These are phyloP conservation scores for Tylochromis polylepis DNA, from an alignment of 2,113 vertebrate genomes.

Conservation along the genomic window DNA sequence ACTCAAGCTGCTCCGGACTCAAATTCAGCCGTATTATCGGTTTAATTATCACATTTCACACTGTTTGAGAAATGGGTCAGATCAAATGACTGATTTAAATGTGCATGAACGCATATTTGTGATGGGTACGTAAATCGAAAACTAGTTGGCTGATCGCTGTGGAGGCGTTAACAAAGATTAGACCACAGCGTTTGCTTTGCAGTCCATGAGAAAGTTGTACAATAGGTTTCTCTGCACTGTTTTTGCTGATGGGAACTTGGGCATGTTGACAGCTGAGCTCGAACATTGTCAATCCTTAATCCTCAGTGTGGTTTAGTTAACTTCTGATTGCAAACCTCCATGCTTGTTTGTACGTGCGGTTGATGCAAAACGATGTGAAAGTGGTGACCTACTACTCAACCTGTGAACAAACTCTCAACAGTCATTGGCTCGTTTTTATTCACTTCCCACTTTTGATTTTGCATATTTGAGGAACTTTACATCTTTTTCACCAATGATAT, in stretches of 20 bases:
- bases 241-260: not conserved
- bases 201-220: not conserved
- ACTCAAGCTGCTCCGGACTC: not conserved
- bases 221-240: not conserved
- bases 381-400: constrained; percentile 22
- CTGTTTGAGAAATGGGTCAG: rapidly evolving
- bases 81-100: not conserved
- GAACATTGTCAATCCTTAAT: not conserved
- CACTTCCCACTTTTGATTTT: not conserved
- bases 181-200: not conserved
- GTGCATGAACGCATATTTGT: not conserved
- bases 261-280: not conserved
- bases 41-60: not conserved
- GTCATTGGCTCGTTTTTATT: not conserved
- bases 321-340: not conserved
- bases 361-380: constrained; percentile 22
- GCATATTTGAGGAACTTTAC: not conserved
- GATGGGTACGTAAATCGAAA: not conserved
- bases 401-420: not conserved
- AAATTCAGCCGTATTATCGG: not conserved
- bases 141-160: not conserved
- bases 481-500: not conserved
- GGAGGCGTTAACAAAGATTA: not conserved
- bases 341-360: constrained; percentile 36
- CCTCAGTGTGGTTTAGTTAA: constrained; percentile 1